Evolutionary conservation across 2,797 vertebrate genomes (phyloP).

Genomic region (Arrhamphus sclerolepis): DNA sequence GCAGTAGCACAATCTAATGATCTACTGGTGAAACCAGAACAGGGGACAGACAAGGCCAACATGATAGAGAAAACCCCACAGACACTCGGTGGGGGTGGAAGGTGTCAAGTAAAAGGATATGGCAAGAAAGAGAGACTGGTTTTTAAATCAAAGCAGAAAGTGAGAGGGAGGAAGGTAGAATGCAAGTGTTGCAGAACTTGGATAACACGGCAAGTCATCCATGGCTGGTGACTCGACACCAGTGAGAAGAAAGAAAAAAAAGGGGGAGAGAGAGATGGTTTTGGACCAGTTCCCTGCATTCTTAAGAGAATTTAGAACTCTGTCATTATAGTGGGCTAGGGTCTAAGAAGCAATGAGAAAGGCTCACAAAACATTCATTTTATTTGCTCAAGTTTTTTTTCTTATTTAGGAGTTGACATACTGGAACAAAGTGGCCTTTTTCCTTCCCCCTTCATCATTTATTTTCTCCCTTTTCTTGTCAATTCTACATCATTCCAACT

Average conservation of each 20-base stretch:
- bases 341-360: too few relatives aligned
- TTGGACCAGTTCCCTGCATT: constrained; percentile 25
- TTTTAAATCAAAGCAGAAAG: constrained; percentile 30
- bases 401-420: constrained; percentile 39
- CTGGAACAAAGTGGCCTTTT: constrained; percentile 40
- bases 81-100: constrained; percentile 10
- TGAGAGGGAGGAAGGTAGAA: neutral
- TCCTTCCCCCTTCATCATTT: constrained; percentile 13
- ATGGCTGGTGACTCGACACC: constrained; percentile 31
- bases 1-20: constrained; percentile 67
- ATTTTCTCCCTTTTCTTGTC: constrained; percentile 10
- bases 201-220: neutral
- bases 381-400: constrained; percentile 36
- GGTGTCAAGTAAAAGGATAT: constrained; percentile 21
- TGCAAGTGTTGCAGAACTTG: constrained; percentile 4
- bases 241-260: constrained; percentile 27
- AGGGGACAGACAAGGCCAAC: constrained; percentile 26
- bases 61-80: constrained; percentile 22
- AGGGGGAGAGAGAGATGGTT: too few relatives aligned
- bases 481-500: constrained; percentile 15
- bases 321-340: constrained; percentile 9
- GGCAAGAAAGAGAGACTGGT: constrained; percentile 8
- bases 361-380: too few relatives aligned
- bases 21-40: constrained; percentile 43
- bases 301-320: constrained; percentile 28